These are phyloP conservation scores for Aporophyla lueneburgensis DNA, from an alignment of 2,888 invertebrate genomes.

Conservation along the genomic window DNA sequence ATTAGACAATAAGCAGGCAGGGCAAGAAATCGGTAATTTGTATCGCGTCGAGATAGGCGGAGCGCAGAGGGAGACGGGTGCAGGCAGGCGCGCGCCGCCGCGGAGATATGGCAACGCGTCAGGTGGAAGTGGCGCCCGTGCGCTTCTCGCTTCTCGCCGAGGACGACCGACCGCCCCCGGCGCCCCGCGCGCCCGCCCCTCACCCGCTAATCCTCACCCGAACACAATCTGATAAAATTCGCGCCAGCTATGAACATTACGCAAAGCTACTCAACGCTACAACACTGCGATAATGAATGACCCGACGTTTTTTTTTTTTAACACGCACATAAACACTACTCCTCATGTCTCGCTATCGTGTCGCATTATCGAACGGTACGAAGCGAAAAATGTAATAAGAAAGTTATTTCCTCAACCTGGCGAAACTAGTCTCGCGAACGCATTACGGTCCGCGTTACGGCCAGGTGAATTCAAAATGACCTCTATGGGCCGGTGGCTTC, in stretches of 20 bases:
- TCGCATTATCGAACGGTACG: conserved; percentile 81
- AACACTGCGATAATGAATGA: conserved; percentile 88
- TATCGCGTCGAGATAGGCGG: conserved; percentile 88
- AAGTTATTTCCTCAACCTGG: conserved; percentile 90
- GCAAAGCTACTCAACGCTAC: conserved; percentile 88
- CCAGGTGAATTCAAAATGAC: conserved; percentile 91
- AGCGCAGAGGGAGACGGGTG: conserved; percentile 86
- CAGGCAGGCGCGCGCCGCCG: conserved; percentile 86
- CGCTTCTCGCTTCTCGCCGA: conserved; percentile 81
- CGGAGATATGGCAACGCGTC: conserved; percentile 90
- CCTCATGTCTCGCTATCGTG: conserved; percentile 77
- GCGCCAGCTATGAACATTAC: conserved; percentile 90
- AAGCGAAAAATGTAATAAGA: conserved; percentile 87
- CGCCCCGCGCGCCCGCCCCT: conserved; percentile 77
- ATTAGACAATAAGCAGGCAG: conserved; percentile 90
- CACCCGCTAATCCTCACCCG: conserved; percentile 88
- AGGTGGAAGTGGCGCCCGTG: conserved; percentile 89
- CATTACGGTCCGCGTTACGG: conserved; percentile 89
- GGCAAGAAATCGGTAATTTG: conserved; percentile 90
- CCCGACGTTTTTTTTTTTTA: conserved; percentile 82
- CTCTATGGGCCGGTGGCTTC: conserved; percentile 90
- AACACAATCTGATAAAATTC: conserved; percentile 91
- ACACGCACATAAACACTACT: conserved; percentile 81
- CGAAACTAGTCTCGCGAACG: conserved; percentile 90
- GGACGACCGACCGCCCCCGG: conserved; percentile 83